Base-by-base conservation (phyloP, 1,140 invertebrate species). In the Lanistes nyassanus region DNA sequence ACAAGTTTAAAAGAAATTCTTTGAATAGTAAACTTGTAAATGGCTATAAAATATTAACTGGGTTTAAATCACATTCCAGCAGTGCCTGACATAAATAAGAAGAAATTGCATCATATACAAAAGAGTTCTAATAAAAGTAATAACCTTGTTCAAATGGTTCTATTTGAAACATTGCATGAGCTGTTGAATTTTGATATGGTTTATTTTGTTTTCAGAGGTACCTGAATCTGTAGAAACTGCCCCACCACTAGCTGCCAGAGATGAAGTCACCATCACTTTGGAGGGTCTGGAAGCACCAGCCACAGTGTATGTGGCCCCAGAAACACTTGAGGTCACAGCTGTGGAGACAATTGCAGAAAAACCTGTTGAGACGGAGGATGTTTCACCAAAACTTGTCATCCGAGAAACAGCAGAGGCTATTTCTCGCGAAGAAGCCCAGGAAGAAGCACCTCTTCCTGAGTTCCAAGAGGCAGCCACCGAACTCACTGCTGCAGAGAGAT, bases 341-440 rank as follows among this genome's bases (percentile, higher is more conserved):
- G 67, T 83, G 64, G 84, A 85, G 68, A 84, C 81, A 70, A 80
- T 76, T 71, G 78, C 74, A 74, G 83, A 78, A 75, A 78, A 83
- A 29, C 53, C 72, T 39, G 76, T 77, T 69, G 83, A 84, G 80
- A 86, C 79, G 82, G 85, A 86, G 82, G 84, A 82, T 81, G 83
- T 83, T 83, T 82, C 82, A 80, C 81, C 78, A 65, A 80, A 84
- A 79, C 67, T 83, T 76, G 81, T 83, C 72, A 79, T 80, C 36
- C 64, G 65, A 65, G 82, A 81, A 79, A 79, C 76, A 55, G 77
- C 79, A 13, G 77, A 84, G 65, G 74, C 77, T 77, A 77, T 81
- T 83, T 79, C 83, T 58, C 75, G 78, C 60, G 82, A 85, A 79
- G 76, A 80, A 76, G 81, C 78, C 66, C 74, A 80, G 34, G 77